Conservation (phyloP, 1,140 invertebrate species). For the Megalopta genalis region DNA sequence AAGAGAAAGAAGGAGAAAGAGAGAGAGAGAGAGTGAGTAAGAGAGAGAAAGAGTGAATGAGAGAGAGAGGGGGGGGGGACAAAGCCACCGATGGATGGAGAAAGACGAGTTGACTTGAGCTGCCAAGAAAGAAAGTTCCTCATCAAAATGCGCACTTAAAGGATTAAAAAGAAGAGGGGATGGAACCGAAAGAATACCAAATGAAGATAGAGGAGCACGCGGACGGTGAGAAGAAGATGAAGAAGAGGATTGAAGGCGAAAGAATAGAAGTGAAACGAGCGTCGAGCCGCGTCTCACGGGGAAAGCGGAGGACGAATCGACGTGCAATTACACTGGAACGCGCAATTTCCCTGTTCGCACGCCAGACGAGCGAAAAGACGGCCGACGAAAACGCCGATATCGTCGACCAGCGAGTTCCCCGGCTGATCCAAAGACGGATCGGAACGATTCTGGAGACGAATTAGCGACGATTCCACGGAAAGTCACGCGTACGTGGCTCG, state of each 20-base stretch:
- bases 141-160: slow-evolving; percentile 9
- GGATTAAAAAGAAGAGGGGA: neutral
- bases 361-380: neutral
- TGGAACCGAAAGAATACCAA: slow-evolving; percentile 12
- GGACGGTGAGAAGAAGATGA: neutral
- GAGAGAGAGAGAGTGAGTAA: too few species aligned
- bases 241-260: slow-evolving; percentile 6
- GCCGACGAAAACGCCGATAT: slow-evolving; percentile 39
- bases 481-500: neutral
- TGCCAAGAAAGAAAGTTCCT: neutral
- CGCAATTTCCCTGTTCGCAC: slow-evolving; percentile 41
- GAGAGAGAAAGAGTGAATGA: too few species aligned
- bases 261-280: slow-evolving; percentile 5
- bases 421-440: slow-evolving; percentile 31
- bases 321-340: slow-evolving; percentile 58
- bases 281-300: neutral
- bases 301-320: slow-evolving; percentile 47
- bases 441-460: slow-evolving; percentile 7
- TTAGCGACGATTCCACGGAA: slow-evolving; percentile 3
- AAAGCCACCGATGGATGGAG: too few species aligned
- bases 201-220: neutral
- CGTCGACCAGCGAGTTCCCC: slow-evolving; percentile 27
- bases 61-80: too few species aligned
- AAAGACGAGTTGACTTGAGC: too few species aligned
- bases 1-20: too few species aligned